These are phyloP conservation scores for Yponomeuta sedellus DNA, from an alignment of 2,888 invertebrate genomes.

Conservation along the genomic window DNA sequence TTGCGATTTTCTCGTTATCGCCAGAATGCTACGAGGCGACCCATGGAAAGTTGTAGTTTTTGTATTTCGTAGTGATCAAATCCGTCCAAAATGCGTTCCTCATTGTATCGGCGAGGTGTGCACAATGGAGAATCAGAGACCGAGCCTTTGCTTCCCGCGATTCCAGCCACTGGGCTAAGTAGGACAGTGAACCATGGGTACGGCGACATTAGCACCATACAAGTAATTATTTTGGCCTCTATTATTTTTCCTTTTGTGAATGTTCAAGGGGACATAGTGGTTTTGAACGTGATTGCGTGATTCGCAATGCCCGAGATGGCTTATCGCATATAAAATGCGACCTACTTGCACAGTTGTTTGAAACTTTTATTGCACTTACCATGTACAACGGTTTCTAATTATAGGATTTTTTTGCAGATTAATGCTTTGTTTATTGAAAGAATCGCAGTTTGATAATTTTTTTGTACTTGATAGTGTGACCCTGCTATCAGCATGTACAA, in stretches of 20 bases:
- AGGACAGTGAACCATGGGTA: conserved; percentile 34
- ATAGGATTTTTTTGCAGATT: too few species aligned
- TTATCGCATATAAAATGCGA: not conserved
- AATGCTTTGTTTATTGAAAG: too few species aligned
- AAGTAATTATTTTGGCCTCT: conserved; percentile 3
- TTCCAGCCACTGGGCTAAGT: conserved; percentile 36
- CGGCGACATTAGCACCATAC: conserved; percentile 31
- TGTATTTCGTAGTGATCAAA: not conserved
- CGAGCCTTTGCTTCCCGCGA: conserved; percentile 50
- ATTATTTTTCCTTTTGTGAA: not conserved
- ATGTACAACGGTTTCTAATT: too few species aligned
- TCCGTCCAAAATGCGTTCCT: conserved; percentile 46
- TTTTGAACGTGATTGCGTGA: not conserved
- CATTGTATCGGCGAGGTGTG: conserved; percentile 38
- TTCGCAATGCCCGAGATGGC: not conserved
- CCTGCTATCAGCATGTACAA: too few species aligned
- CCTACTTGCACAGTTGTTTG: not conserved
- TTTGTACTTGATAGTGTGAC: too few species aligned
- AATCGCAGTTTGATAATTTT: too few species aligned
- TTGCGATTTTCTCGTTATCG: not conserved
- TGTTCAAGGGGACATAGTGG: not conserved
- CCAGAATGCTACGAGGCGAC: not conserved
- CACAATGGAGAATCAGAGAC: conserved; percentile 39
- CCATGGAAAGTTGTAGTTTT: not conserved
- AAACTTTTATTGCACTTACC: not conserved